phyloP scores from a whole-genome alignment of 2,113 vertebrate species.

The Entomyzon cyanotis region DNA sequence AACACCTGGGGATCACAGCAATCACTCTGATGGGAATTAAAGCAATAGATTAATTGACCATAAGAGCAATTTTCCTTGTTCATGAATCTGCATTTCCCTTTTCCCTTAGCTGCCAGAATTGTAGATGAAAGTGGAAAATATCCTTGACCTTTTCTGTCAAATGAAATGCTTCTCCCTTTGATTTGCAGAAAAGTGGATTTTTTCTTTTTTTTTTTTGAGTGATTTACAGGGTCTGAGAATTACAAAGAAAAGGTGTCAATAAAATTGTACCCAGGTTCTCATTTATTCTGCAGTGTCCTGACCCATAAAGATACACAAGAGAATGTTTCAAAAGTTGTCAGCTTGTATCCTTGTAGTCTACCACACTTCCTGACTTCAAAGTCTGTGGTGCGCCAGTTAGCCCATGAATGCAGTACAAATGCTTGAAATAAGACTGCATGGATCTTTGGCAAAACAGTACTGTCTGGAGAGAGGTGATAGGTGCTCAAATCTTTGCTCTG shows the following conservation, averaged over 20 bases:
- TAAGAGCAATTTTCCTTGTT: conserved; percentile 45
- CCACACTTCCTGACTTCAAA: conserved; percentile 42
- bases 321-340: conserved; percentile 47
- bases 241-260: conserved; percentile 28
- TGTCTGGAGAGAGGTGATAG: background rate
- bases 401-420: background rate
- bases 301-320: conserved; percentile 18
- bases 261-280: background rate
- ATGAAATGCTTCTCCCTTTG: conserved; percentile 21
- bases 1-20: conserved; percentile 33
- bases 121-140: conserved; percentile 35
- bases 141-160: conserved; percentile 51
- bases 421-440: background rate
- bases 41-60: conserved; percentile 30
- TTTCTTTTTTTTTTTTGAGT: background rate
- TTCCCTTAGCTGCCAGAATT: conserved; percentile 37
- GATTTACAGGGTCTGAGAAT: conserved; percentile 35
- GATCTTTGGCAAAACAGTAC: background rate
- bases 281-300: conserved; percentile 26
- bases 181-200: background rate
- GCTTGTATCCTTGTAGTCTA: conserved; percentile 24
- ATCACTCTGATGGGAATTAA: conserved; percentile 39
- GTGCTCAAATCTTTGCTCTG: background rate
- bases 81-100: conserved; percentile 38
- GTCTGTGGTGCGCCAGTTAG: background rate